Evolutionary conservation across 2,888 invertebrate species (phyloP).

Genomic region (Sphinx pinastri): DNA sequence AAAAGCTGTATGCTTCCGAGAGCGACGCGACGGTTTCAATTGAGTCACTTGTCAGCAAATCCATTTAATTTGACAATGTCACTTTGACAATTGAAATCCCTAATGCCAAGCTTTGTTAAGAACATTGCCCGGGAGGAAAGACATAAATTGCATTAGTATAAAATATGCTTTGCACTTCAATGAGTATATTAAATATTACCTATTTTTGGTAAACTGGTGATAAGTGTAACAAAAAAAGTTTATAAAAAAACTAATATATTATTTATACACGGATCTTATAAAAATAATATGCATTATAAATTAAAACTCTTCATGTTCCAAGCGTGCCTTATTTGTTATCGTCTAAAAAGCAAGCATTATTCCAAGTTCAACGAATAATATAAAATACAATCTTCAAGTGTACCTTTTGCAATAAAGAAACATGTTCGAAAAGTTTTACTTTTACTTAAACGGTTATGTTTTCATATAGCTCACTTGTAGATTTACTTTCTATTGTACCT

Average conservation of each 20-base stretch:
- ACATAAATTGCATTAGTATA: not conserved
- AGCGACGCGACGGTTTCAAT: constrained; percentile 11
- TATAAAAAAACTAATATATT: no score
- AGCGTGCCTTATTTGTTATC: not conserved
- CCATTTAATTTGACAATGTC: constrained; percentile 39
- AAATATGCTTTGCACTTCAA: not conserved
- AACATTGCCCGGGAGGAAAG: constrained; percentile 9
- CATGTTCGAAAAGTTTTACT: not conserved
- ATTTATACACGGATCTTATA: no score
- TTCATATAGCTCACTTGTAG: constrained; percentile 1
- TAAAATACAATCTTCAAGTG: not conserved
- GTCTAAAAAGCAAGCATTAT: not conserved
- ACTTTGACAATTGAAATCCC: constrained; percentile 30
- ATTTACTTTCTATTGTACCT: constrained; percentile 23
- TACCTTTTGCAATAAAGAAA: not conserved
- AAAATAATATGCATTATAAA: not conserved
- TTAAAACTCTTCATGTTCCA: not conserved
- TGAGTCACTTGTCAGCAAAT: constrained; percentile 31
- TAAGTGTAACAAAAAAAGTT: not conserved
- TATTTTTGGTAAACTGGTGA: not conserved
- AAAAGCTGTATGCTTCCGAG: not conserved
- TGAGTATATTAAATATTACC: no score
- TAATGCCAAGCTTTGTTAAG: constrained; percentile 1
- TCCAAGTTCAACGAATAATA: not conserved
- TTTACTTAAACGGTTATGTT: constrained; percentile 21